Conservation (phyloP, 2,797 vertebrate species). For the Poecilia picta region DNA sequence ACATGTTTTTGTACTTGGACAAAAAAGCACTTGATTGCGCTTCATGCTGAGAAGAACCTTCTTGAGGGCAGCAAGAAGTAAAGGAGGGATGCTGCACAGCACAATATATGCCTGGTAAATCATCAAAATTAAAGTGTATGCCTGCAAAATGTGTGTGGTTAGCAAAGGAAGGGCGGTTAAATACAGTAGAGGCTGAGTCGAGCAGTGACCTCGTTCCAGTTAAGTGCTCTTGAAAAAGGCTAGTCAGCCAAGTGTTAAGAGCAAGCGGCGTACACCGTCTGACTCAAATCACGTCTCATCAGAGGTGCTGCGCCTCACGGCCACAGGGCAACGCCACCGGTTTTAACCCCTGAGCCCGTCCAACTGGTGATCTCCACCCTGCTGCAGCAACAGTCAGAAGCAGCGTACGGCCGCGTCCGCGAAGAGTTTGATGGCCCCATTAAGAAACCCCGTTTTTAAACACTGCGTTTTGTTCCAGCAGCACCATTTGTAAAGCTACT, state of each 20-base stretch:
- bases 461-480: too few relatives aligned
- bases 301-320: constrained; percentile 59
- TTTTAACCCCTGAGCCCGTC: constrained; percentile 59
- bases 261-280: constrained; percentile 80
- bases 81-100: background rate
- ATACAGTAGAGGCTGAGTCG: constrained; percentile 25
- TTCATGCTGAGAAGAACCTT: constrained; percentile 6
- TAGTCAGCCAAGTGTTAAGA: constrained; percentile 76
- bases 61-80: background rate
- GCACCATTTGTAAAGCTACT: too few relatives aligned
- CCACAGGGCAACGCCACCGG: constrained; percentile 60
- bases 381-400: constrained; percentile 4
- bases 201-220: constrained; percentile 74
- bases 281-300: constrained; percentile 82
- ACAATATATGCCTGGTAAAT: constrained; percentile 2
- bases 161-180: constrained; percentile 49
- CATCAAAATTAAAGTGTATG: constrained; percentile 12
- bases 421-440: too few relatives aligned
- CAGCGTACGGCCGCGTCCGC: too few relatives aligned
- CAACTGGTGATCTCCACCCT: constrained; percentile 37
- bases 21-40: background rate
- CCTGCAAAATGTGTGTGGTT: constrained; percentile 14
- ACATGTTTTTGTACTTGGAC: constrained; percentile 6
- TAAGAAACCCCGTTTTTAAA: too few relatives aligned
- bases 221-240: constrained; percentile 68